Percentiles rank a stretch among this genome's conserved stretches.
Conservation (phyloP, 2,113 vertebrate genomes). For the Delphinapterus leucas region DNA sequence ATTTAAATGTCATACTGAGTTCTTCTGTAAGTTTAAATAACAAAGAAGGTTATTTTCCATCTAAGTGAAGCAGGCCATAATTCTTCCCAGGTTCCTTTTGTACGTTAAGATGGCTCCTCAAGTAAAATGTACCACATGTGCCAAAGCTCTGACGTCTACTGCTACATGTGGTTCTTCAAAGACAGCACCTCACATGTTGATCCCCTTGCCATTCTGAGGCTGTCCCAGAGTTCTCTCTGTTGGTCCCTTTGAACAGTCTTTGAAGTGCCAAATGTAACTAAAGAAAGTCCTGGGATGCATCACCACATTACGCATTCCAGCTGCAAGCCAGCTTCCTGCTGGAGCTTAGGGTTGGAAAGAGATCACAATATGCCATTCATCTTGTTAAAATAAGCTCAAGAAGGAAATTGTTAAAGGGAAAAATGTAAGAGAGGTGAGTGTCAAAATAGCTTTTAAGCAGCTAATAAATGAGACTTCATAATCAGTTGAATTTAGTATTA, state of each 20-base stretch:
- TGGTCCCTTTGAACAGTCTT: slow-evolving; percentile 38
- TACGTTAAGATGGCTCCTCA: slow-evolving; percentile 9
- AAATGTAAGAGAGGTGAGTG: background rate
- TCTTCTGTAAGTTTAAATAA: slow-evolving; percentile 38
- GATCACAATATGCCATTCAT: slow-evolving; percentile 48
- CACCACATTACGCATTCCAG: slow-evolving; percentile 14
- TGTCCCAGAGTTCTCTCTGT: background rate
- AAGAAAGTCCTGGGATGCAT: slow-evolving; percentile 53
- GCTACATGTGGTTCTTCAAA: slow-evolving; percentile 60
- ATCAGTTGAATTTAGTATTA: background rate
- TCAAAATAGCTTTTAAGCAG: background rate
- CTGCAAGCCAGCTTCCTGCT: slow-evolving; percentile 38
- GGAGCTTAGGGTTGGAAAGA: background rate
- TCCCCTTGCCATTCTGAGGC: background rate
- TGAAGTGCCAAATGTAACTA: slow-evolving; percentile 59
- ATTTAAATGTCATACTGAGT: background rate
- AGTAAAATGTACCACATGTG: slow-evolving; percentile 44
- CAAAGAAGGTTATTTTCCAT: slow-evolving; percentile 42
- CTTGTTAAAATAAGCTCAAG: slow-evolving; percentile 26
- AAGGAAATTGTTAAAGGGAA: background rate
- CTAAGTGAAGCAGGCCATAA: slow-evolving; percentile 35
- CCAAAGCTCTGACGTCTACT: slow-evolving; percentile 11
- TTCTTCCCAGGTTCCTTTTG: slow-evolving; percentile 38
- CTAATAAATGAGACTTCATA: background rate
- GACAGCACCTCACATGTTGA: background rate